These are phyloP conservation scores for Bombus vancouverensis DNA, from an alignment of 1,140 invertebrate species.

Conservation along the genomic window DNA sequence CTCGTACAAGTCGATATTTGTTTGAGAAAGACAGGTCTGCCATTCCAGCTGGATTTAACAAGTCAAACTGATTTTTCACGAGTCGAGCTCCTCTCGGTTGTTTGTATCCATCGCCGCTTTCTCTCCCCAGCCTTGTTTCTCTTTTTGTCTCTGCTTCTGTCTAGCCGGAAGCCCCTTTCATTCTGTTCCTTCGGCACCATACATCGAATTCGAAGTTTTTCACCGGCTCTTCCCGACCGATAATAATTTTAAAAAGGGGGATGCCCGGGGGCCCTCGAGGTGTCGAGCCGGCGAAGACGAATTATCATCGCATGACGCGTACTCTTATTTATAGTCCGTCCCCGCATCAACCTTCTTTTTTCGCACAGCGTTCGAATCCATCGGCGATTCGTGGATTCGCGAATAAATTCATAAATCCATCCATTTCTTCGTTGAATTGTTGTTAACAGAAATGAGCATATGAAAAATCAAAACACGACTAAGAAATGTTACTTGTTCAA, in stretches of 20 bases:
- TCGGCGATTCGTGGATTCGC: constrained; percentile 19
- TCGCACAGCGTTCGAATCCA: not conserved
- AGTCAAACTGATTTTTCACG: constrained; percentile 79
- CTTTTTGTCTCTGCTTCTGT: constrained; percentile 27
- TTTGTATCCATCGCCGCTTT: constrained; percentile 70
- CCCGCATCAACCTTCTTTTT: constrained; percentile 23
- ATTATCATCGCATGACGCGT: constrained; percentile 64
- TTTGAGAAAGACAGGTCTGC: constrained; percentile 13
- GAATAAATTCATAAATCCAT: constrained; percentile 6
- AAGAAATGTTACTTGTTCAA: too few relatives aligned
- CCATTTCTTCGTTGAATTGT: not conserved
- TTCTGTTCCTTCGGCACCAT: not conserved
- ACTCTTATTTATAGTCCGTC: constrained; percentile 61
- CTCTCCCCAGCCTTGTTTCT: not conserved
- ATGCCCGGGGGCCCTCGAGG: constrained; percentile 36
- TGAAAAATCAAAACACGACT: not conserved
- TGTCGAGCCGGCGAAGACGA: constrained; percentile 66
- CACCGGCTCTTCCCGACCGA: constrained; percentile 36
- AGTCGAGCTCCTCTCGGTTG: constrained; percentile 54
- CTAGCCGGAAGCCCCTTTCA: constrained; percentile 4
- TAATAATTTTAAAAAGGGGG: constrained; percentile 62
- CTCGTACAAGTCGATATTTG: constrained; percentile 61
- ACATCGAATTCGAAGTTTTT: constrained; percentile 49
- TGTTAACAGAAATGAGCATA: not conserved
- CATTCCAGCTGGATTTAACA: constrained; percentile 78